Base-by-base conservation (phyloP, 2,888 invertebrate species). In the Eutolmus rufibarbis region DNA sequence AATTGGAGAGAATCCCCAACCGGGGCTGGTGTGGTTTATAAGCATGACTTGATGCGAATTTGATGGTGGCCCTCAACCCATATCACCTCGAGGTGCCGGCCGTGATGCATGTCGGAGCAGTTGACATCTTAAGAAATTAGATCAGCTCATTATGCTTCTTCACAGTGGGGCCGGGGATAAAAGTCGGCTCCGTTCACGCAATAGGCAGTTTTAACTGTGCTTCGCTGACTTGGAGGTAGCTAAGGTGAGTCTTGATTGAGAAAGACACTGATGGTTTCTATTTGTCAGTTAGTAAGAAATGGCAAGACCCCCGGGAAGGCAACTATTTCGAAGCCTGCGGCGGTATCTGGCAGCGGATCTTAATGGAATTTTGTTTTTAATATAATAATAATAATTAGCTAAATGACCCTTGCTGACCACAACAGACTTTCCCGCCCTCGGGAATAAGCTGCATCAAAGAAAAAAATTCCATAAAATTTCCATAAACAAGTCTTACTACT, bases 1-100 rank as follows among this genome's bases (percentile, higher is more conserved):
- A 40, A 78, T 23, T 78, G 19, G 0, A 9, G 28, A 66, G 66
- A 66, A 8, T 66, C 57, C 9, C 23, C 57, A 2, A n/a, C 19
- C n/a, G 5, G n/a, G n/a, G 57, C 57, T 56, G 56, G 57, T 19
- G 37, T n/a, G 43, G 14, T 5, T 34, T 19, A 12, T 19, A 19
- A 78, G 43, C 78, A 43, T 40, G 43, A 78, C 40, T 23, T 78
- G 43, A 40, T 78, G 78, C 19, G 43, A 78, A 43, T 40, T 78
- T 78, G 19, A 78, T 78, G 43, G 77, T 77, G 78, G 9, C 9
- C 66, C 78, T 40, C 43, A 78, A 78, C 78, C 78, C 37, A 78
- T 43, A 43, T 40, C 37, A 43, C 43, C 43, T 78, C 43, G 37
- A 66, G 28, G 19, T 66, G 28, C 66, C 12, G 66, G 66, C 66